phyloP scores from a whole-genome alignment of 2,888 invertebrate species.

The Sarcophaga rosellei region DNA sequence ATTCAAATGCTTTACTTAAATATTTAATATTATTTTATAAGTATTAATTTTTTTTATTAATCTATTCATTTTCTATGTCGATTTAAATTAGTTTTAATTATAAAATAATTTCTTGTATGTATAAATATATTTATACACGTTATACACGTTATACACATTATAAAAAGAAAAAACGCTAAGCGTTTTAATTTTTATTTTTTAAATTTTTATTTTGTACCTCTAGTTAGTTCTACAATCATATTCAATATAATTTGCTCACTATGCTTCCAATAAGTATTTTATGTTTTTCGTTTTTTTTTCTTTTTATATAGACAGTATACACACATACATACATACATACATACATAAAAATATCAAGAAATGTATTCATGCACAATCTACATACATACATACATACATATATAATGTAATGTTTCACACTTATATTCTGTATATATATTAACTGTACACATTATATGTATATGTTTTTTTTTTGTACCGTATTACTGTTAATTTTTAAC shows the following conservation, averaged over 20 bases:
- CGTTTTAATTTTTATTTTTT: conserved; percentile 39
- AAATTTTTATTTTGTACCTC: neutral
- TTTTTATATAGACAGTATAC: conserved; percentile 3
- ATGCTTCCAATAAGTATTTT: conserved; percentile 33
- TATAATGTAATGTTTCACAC: neutral
- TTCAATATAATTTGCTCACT: conserved; percentile 23
- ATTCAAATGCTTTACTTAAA: conserved; percentile 35
- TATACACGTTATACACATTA: neutral
- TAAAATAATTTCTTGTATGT: conserved; percentile 5
- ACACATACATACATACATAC: neutral
- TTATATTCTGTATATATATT: neutral
- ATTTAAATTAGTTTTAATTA: conserved; percentile 25
- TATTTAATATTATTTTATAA: neutral
- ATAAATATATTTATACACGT: neutral
- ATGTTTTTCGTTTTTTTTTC: neutral
- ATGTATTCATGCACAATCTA: too few relatives aligned
- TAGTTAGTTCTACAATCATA: neutral
- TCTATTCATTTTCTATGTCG: neutral
- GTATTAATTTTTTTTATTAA: conserved; percentile 2
- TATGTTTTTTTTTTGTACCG: conserved; percentile 9
- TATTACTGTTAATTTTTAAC: conserved; percentile 9
- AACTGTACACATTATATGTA: neutral
- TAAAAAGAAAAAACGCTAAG: conserved; percentile 48
- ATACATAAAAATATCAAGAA: too few relatives aligned
- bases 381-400: neutral